Percentiles rank a stretch among this genome's conserved stretches.
Conservation (phyloP, 2,113 vertebrate species). For the Seriola rivoliana region DNA sequence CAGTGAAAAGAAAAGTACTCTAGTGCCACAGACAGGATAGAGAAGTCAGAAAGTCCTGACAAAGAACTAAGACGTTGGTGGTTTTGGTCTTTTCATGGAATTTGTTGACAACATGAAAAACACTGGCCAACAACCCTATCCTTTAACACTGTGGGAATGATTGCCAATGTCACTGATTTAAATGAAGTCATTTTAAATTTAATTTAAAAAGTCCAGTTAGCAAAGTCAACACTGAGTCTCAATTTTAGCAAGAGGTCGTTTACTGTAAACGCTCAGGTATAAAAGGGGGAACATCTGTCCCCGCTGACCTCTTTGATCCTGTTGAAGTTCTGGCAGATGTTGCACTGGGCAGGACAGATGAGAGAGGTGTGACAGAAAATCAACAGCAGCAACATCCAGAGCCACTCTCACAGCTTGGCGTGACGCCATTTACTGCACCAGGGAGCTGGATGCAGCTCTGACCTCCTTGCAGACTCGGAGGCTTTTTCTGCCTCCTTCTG, state of each 20-base stretch:
- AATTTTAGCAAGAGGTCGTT: slow-evolving; percentile 28
- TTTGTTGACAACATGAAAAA: not conserved
- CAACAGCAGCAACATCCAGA: slow-evolving; percentile 49
- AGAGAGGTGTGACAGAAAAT: slow-evolving; percentile 70
- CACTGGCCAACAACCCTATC: not conserved
- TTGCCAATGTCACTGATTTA: not conserved
- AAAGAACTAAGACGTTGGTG: not conserved
- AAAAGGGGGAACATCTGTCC: slow-evolving; percentile 40
- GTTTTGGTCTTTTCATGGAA: not conserved
- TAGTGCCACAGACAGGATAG: not conserved
- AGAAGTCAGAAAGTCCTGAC: not conserved
- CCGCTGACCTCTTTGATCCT: slow-evolving; percentile 39
- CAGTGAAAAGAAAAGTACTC: not conserved
- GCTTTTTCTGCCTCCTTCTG: slow-evolving; percentile 54
- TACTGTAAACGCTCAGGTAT: slow-evolving; percentile 38
- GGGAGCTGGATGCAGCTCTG: slow-evolving; percentile 64
- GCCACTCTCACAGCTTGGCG: slow-evolving; percentile 52
- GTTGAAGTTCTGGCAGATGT: slow-evolving; percentile 59
- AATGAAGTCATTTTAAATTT: not conserved
- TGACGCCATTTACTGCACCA: slow-evolving; percentile 65
- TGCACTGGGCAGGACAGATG: slow-evolving; percentile 35
- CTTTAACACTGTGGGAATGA: not conserved
- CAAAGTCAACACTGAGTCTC: slow-evolving; percentile 16
- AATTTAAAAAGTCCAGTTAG: slow-evolving; percentile 23
- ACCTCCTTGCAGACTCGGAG: slow-evolving; percentile 64